Evolutionary conservation across 2,797 vertebrate species (phyloP).

Genomic region (Pseudotriccus pelzelni): DNA sequence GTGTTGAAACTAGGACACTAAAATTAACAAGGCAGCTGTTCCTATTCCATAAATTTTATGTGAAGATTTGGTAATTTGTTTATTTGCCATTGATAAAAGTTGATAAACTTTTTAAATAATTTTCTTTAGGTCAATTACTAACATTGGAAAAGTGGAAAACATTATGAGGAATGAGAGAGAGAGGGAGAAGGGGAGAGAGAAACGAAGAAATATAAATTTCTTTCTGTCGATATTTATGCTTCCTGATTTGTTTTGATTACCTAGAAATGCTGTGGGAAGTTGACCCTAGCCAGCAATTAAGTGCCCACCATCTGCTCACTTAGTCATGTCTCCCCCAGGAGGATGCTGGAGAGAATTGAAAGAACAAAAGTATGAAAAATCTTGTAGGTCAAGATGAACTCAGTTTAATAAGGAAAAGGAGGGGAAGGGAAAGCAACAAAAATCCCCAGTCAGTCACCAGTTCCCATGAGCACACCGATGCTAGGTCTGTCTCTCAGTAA

Average conservation of each 20-base stretch:
- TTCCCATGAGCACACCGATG: neutral
- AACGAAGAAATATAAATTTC: neutral
- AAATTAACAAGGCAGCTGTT: neutral
- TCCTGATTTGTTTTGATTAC: neutral
- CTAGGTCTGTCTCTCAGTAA: neutral
- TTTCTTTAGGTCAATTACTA: neutral
- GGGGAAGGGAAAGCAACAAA: neutral
- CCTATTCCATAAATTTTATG: neutral
- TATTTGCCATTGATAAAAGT: neutral
- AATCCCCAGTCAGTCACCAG: fast-evolving
- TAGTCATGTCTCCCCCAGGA: neutral
- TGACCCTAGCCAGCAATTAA: neutral
- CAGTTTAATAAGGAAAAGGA: neutral
- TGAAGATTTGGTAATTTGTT: neutral
- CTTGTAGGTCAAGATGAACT: neutral
- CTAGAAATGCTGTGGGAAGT: neutral
- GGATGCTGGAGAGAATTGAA: neutral
- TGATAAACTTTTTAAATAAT: neutral
- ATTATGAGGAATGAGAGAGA: neutral
- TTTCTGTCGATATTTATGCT: neutral
- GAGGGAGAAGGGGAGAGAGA: too few relatives aligned
- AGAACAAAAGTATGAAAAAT: neutral
- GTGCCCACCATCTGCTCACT: neutral
- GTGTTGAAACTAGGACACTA: neutral
- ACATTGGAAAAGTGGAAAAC: neutral